Conservation (phyloP, 2,113 vertebrate genomes). For the Bubo scandiacus region DNA sequence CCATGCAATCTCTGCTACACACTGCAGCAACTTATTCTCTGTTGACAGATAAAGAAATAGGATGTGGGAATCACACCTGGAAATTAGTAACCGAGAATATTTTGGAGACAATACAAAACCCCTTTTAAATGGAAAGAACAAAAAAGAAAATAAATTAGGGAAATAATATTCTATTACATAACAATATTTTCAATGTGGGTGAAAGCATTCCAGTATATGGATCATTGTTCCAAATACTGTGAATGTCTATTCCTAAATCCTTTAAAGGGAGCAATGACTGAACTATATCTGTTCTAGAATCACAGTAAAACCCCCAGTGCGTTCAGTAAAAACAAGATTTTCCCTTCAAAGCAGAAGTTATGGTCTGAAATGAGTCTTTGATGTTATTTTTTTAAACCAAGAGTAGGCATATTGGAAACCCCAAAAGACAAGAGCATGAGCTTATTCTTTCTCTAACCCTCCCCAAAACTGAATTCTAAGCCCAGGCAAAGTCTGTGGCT, state of each 20-base stretch:
- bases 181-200: not conserved
- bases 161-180: not conserved
- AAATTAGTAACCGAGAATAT: not conserved
- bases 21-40: not conserved
- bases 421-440: not conserved
- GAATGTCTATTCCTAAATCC: not conserved
- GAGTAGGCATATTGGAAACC: not conserved
- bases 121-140: not conserved
- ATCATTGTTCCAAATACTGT: not conserved
- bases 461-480: not conserved
- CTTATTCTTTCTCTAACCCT: not conserved
- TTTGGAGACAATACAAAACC: not conserved
- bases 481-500: rapidly evolving
- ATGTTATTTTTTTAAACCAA: not conserved
- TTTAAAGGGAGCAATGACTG: not conserved
- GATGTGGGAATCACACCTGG: not conserved
- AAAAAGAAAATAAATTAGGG: not conserved
- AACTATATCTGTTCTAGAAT: not conserved
- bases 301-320: not conserved
- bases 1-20: not conserved
- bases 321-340: not conserved
- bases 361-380: not conserved
- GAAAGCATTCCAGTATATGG: not conserved
- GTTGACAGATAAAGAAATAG: not conserved
- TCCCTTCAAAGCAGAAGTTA: not conserved